Conservation (phyloP, 1,140 invertebrate species). For the Panagrolaimus sp. region DNA sequence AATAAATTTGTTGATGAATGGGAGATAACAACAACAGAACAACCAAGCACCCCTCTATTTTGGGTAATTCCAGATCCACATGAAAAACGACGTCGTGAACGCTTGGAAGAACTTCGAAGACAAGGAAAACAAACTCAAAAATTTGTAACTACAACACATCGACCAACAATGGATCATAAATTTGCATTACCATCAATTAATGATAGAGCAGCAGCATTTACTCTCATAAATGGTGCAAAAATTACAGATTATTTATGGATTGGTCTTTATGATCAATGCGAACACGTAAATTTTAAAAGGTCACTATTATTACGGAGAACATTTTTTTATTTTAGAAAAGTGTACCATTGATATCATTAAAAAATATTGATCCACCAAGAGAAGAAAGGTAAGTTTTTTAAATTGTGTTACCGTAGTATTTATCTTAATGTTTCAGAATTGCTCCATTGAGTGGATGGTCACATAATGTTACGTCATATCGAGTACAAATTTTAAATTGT, state of each 20-base stretch:
- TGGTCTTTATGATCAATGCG: constrained; percentile 49
- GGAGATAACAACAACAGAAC: not conserved
- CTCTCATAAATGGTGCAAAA: constrained; percentile 50
- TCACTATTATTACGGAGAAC: no score
- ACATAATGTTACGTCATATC: constrained; percentile 48
- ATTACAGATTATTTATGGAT: constrained; percentile 52
- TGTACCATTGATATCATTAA: constrained; percentile 42
- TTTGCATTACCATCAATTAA: constrained; percentile 33
- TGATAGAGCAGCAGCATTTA: constrained; percentile 42
- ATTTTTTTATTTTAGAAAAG: constrained; percentile 28
- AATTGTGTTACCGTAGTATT: no score
- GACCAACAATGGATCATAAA: constrained; percentile 24
- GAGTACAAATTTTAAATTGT: constrained; percentile 51
- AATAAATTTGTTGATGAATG: no score
- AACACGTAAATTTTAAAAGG: constrained; percentile 27
- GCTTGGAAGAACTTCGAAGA: constrained; percentile 24
- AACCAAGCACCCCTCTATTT: constrained; percentile 34
- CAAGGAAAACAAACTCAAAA: not conserved
- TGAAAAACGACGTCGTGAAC: constrained; percentile 25
- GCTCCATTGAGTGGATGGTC: constrained; percentile 36
- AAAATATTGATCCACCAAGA: constrained; percentile 46
- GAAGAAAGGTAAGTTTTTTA: no score
- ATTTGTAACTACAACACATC: not conserved
- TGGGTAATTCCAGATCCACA: constrained; percentile 50
- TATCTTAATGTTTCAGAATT: no score